phyloP scores from a whole-genome alignment of 2,888 invertebrate genomes.

The Acanthopleura granulata region DNA sequence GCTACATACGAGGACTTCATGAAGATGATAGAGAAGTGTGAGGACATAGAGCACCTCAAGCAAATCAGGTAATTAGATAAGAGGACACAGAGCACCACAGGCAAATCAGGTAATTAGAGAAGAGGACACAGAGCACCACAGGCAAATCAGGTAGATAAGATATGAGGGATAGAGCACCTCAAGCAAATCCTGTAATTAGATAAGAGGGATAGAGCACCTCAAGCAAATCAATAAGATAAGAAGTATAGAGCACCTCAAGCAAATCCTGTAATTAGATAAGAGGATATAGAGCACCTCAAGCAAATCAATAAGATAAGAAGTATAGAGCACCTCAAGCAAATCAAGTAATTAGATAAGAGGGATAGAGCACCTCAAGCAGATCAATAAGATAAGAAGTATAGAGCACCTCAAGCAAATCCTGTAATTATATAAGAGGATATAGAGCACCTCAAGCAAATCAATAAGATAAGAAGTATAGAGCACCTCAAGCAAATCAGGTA shows the following conservation, averaged over 20 bases:
- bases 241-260: too few relatives aligned
- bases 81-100: constrained; percentile 77
- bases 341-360: constrained; percentile 75
- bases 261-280: constrained; percentile 49
- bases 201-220: too few relatives aligned
- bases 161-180: neutral
- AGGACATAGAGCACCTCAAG: constrained; percentile 85
- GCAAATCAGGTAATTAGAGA: constrained; percentile 79
- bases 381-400: constrained; percentile 74
- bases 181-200: too few relatives aligned
- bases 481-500: too few relatives aligned
- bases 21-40: constrained; percentile 84
- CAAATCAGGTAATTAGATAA: constrained; percentile 80
- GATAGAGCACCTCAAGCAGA: constrained; percentile 80
- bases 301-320: constrained; percentile 73
- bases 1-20: constrained; percentile 92
- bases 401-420: constrained; percentile 85
- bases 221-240: too few relatives aligned
- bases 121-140: constrained; percentile 75
- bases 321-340: constrained; percentile 84
- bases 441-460: too few relatives aligned
- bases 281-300: constrained; percentile 8
- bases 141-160: constrained; percentile 84
- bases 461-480: too few relatives aligned
- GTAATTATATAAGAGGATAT: constrained; percentile 70